phyloP scores from a whole-genome alignment of 2,888 invertebrate species.

The Eupithecia inturbata region DNA sequence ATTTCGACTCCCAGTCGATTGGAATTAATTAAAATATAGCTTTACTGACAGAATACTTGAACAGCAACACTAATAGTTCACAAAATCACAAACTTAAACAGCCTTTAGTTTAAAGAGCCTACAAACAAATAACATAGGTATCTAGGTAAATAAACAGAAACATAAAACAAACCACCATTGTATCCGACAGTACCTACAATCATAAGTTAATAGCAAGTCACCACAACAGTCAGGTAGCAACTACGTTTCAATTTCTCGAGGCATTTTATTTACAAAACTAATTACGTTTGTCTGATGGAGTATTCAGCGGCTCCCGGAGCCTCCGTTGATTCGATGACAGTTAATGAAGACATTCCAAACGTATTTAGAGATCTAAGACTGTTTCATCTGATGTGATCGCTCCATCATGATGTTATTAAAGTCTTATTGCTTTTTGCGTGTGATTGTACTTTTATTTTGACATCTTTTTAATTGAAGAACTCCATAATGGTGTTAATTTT shows the following conservation, averaged over 20 bases:
- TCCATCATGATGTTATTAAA: slow-evolving; percentile 66
- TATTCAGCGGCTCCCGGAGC: slow-evolving; percentile 78
- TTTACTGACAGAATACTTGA: background rate
- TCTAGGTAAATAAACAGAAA: background rate
- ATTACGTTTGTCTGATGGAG: slow-evolving; percentile 82
- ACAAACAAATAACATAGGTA: background rate
- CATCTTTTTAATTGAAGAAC: background rate
- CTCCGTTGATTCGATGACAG: slow-evolving; percentile 79
- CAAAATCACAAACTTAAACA: no score
- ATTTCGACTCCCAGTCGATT: background rate
- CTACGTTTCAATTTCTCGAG: slow-evolving; percentile 82
- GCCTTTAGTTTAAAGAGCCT: background rate
- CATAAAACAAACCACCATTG: slow-evolving; percentile 46
- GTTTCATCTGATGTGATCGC: slow-evolving; percentile 69
- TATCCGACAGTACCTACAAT: slow-evolving; percentile 61
- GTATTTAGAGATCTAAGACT: slow-evolving; percentile 70
- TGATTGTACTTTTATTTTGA: slow-evolving; percentile 56
- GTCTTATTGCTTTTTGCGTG: slow-evolving; percentile 53
- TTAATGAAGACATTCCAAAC: slow-evolving; percentile 82
- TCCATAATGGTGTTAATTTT: background rate
- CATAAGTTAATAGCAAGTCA: slow-evolving; percentile 74
- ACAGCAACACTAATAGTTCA: background rate
- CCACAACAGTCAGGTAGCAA: slow-evolving; percentile 72
- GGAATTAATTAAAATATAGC: background rate
- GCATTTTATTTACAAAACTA: slow-evolving; percentile 84